phyloP scores from a whole-genome alignment of 2,113 vertebrate species.

The Lasiurus cinereus region DNA sequence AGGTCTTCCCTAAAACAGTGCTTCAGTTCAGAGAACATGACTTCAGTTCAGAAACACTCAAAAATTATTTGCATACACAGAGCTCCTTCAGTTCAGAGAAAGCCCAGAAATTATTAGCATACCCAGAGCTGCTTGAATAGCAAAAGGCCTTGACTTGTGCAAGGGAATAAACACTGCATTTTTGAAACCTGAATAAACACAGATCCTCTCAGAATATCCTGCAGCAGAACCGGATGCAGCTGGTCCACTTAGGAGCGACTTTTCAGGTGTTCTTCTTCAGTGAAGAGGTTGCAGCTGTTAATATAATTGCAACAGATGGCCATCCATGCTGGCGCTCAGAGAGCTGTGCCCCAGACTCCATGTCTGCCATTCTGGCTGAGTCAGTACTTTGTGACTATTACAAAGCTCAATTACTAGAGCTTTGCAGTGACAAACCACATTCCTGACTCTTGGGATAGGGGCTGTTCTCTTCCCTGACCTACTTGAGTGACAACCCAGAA shows the following conservation, averaged over 20 bases:
- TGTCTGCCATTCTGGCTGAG: not conserved
- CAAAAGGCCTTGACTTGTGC: not conserved
- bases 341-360: not conserved
- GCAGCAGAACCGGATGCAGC: not conserved
- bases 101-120: not conserved
- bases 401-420: constrained; percentile 64
- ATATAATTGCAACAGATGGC: constrained; percentile 64
- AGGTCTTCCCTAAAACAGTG: not conserved
- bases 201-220: not conserved
- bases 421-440: constrained; percentile 31
- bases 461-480: constrained; percentile 39
- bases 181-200: constrained; percentile 5
- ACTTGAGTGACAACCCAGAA: constrained; percentile 64
- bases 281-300: constrained; percentile 64
- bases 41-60: not conserved
- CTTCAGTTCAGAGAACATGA: not conserved
- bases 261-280: constrained; percentile 57
- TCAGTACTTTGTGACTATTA: constrained; percentile 48
- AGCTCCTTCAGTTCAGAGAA: not conserved
- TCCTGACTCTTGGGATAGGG: constrained; percentile 34
- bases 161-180: not conserved
- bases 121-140: not conserved
- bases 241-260: not conserved
- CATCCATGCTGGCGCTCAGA: rapidly evolving
- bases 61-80: not conserved